Percentiles rank a stretch among this genome's conserved stretches.
Conservation (phyloP, 2,888 invertebrate species). For the Danaus chrysippus region DNA sequence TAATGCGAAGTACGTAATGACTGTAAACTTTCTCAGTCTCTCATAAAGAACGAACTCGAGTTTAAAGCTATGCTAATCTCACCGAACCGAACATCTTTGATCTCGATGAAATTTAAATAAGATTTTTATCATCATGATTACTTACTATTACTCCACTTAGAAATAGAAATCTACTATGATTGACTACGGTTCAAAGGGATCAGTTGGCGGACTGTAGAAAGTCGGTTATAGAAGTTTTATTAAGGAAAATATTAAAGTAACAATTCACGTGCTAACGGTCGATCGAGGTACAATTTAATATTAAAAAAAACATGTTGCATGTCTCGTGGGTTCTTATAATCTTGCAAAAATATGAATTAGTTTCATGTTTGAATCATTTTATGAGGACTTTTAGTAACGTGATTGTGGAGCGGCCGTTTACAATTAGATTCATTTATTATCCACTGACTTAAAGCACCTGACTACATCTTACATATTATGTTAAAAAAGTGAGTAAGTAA, state of each 20-base stretch:
- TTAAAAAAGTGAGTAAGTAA: no score
- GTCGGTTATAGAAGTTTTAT: neutral
- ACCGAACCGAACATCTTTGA: slow-evolving; percentile 2
- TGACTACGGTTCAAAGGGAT: no score
- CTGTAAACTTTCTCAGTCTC: slow-evolving; percentile 1
- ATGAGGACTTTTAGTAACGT: slow-evolving; percentile 3
- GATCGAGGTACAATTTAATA: slow-evolving; percentile 19
- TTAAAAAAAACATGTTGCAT: slow-evolving; percentile 30
- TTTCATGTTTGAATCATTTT: slow-evolving; percentile 29
- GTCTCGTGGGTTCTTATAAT: slow-evolving; percentile 29
- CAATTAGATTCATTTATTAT: neutral
- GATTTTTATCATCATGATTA: no score
- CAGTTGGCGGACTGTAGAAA: neutral
- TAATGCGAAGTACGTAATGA: neutral
- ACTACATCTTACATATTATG: no score
- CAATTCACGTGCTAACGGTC: slow-evolving; percentile 17
- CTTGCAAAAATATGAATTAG: slow-evolving; percentile 28
- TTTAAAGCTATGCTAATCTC: slow-evolving; percentile 3
- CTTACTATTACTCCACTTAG: no score
- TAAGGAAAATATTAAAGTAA: neutral
- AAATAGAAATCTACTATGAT: no score
- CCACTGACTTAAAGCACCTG: no score
- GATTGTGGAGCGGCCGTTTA: neutral
- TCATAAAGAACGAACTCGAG: neutral
- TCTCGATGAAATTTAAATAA: no score